phyloP scores from a whole-genome alignment of 2,797 vertebrate genomes.

The Paguma larvata region DNA sequence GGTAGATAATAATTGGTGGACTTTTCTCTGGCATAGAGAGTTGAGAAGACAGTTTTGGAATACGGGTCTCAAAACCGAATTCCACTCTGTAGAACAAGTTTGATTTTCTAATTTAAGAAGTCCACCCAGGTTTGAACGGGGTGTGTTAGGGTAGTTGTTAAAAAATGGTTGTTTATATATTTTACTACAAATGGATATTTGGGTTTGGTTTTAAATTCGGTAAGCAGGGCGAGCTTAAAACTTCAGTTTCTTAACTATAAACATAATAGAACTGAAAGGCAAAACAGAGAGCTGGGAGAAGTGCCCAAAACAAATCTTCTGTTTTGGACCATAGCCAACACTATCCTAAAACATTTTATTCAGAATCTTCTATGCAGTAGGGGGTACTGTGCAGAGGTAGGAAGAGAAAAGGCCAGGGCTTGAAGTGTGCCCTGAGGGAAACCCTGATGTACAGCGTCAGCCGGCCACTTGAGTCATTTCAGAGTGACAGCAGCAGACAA shows the following conservation, averaged over 20 bases:
- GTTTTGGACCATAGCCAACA: neutral
- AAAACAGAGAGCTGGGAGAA: neutral
- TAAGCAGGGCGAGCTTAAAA: neutral
- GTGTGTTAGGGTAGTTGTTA: neutral
- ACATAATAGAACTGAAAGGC: neutral
- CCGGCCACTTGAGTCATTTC: neutral
- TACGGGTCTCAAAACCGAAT: neutral
- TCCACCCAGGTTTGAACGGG: neutral
- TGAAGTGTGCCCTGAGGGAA: neutral
- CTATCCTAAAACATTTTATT: neutral
- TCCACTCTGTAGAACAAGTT: neutral
- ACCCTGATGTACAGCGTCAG: neutral
- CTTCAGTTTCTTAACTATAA: neutral
- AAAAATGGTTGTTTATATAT: neutral
- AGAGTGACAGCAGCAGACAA: neutral
- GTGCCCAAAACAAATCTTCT: neutral
- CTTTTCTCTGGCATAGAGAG: neutral
- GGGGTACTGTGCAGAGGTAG: neutral
- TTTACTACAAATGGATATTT: constrained; percentile 27
- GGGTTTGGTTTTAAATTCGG: constrained; percentile 21
- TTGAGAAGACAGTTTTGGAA: constrained; percentile 9
- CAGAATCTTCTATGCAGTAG: neutral
- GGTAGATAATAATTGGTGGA: neutral
- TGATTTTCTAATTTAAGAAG: neutral
- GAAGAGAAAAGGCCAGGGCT: neutral